These are phyloP conservation scores for Pycnonotus jocosus DNA, from an alignment of 2,113 vertebrate genomes.

Conservation along the genomic window DNA sequence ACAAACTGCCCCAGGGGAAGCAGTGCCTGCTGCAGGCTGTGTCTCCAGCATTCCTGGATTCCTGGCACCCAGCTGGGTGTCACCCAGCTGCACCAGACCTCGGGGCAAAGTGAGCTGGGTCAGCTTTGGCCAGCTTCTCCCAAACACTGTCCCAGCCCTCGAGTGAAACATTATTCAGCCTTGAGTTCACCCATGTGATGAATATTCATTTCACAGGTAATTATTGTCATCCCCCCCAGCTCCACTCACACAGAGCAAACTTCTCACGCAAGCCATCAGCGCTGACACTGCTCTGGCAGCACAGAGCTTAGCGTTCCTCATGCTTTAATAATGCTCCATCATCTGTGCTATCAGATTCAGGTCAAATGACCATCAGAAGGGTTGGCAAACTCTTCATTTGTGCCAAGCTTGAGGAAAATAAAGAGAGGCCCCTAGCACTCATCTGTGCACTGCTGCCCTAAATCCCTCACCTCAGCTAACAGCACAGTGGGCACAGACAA, in stretches of 20 bases:
- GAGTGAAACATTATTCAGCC: background rate
- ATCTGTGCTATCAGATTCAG: background rate
- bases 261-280: background rate
- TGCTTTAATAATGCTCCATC: background rate
- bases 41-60: background rate
- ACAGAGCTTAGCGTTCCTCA: background rate
- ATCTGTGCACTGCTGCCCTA: background rate
- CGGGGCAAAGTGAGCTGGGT: background rate
- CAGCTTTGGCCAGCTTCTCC: background rate
- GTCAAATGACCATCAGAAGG: background rate
- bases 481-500: background rate
- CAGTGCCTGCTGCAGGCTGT: background rate
- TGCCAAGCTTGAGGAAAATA: background rate
- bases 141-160: background rate
- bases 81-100: background rate
- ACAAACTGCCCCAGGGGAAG: background rate
- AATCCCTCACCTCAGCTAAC: background rate
- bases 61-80: background rate
- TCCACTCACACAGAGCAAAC: background rate
- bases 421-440: background rate
- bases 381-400: background rate
- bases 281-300: background rate
- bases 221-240: background rate
- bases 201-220: slow-evolving; percentile 43
- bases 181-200: background rate